Evolutionary conservation across 64 coral and sea anemone species (phyloP).

Genomic region (Porites australiensis): DNA sequence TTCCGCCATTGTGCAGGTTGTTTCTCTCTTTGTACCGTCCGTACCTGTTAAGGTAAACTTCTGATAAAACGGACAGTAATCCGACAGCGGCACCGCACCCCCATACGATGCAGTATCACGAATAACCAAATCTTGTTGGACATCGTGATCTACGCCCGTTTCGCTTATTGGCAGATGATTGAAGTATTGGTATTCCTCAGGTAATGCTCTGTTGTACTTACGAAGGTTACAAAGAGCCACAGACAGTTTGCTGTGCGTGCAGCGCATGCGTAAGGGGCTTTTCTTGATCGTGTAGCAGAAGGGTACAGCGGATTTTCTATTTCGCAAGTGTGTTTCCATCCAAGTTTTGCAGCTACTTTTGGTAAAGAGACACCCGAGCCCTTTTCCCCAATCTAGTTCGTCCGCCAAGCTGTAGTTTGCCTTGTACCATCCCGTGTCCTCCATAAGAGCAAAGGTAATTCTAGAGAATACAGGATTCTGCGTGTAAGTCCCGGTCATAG

Average conservation of each 20-base stretch:
- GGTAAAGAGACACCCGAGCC: constrained; percentile 89
- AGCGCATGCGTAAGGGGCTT: constrained; percentile 83
- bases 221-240: constrained; percentile 89
- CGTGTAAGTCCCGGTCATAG: constrained; percentile 99
- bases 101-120: constrained; percentile 80
- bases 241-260: constrained; percentile 92
- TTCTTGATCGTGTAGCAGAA: constrained; percentile 88
- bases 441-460: constrained; percentile 92
- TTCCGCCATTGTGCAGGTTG: constrained; percentile 78
- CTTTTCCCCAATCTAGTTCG: constrained; percentile 89
- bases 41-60: constrained; percentile 91
- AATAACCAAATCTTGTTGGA: constrained; percentile 20
- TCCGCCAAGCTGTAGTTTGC: constrained; percentile 91
- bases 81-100: constrained; percentile 87
- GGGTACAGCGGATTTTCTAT: constrained; percentile 58
- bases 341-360: constrained; percentile 93
- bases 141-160: background rate
- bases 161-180: constrained; percentile 75
- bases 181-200: constrained; percentile 87
- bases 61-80: constrained; percentile 94
- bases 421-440: constrained; percentile 95
- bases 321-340: constrained; percentile 82
- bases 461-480: constrained; percentile 98
- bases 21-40: constrained; percentile 84
- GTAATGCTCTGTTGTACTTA: constrained; percentile 64